Evolutionary conservation across 2,888 invertebrate species (phyloP).

Genomic region (Choreutis nemorana): DNA sequence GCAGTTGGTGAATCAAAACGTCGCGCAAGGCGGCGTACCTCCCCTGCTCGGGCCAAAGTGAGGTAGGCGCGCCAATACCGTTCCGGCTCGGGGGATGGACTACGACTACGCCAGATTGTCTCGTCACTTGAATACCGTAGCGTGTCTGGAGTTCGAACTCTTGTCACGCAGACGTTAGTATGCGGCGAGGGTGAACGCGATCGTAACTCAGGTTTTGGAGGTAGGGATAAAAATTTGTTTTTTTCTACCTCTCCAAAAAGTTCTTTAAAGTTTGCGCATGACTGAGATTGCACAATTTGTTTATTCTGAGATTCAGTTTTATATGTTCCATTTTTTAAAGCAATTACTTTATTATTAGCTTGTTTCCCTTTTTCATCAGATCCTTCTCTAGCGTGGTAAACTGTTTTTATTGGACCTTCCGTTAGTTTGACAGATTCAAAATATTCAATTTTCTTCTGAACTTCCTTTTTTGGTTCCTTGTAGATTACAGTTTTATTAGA

Average conservation of each 20-base stretch:
- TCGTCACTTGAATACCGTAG: slow-evolving; percentile 69
- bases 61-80: slow-evolving; percentile 74
- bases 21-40: slow-evolving; percentile 78
- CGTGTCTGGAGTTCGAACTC: slow-evolving; percentile 60
- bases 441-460: slow-evolving; percentile 79
- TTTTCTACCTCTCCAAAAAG: slow-evolving; percentile 79
- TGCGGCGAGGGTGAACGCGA: slow-evolving; percentile 59
- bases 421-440: slow-evolving; percentile 75
- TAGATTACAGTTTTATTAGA: slow-evolving; percentile 75
- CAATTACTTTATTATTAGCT: slow-evolving; percentile 16
- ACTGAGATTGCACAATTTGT: slow-evolving; percentile 67
- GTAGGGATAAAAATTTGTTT: slow-evolving; percentile 65
- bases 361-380: slow-evolving; percentile 40
- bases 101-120: slow-evolving; percentile 74
- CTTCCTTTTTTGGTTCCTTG: slow-evolving; percentile 67
- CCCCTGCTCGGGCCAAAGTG: slow-evolving; percentile 76
- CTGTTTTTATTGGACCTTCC: slow-evolving; percentile 47
- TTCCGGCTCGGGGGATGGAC: slow-evolving; percentile 77
- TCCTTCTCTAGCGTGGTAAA: slow-evolving; percentile 63
- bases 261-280: slow-evolving; percentile 79
- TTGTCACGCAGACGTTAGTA: slow-evolving; percentile 51
- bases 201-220: slow-evolving; percentile 35
- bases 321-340: slow-evolving; percentile 19
- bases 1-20: slow-evolving; percentile 78
- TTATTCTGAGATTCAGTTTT: slow-evolving; percentile 26